A percentile compares a stretch with the other conserved stretches of the same genome.
These are phyloP conservation scores for Neotoma lepida DNA, from an alignment of 2,113 vertebrate species.

Conservation along the genomic window DNA sequence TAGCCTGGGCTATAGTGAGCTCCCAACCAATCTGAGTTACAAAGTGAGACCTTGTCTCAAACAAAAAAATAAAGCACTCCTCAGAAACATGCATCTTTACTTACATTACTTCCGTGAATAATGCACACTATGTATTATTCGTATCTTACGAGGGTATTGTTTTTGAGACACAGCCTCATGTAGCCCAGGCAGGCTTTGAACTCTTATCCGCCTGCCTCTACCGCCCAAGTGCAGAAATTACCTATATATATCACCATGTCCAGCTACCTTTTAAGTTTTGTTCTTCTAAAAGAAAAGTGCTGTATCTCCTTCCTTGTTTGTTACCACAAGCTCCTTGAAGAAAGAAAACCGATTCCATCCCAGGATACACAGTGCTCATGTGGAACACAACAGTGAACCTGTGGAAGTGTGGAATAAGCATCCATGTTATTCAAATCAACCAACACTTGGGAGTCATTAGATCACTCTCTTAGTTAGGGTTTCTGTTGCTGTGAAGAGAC, in stretches of 20 bases:
- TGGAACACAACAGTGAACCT: not conserved
- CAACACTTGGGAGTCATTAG: not conserved
- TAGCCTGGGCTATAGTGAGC: not conserved
- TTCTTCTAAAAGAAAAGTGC: conserved; percentile 1
- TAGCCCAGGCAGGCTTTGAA: not conserved
- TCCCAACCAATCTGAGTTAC: not conserved
- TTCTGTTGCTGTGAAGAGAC: no score
- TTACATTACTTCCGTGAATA: not conserved
- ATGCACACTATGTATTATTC: not conserved
- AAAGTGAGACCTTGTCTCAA: not conserved
- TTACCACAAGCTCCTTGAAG: not conserved
- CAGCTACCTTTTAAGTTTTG: not conserved
- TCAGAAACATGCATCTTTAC: not conserved
- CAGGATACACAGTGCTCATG: not conserved
- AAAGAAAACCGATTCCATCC: not conserved
- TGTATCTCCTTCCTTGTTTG: not conserved
- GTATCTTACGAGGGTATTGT: not conserved
- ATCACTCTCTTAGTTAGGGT: no score
- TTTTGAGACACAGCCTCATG: not conserved
- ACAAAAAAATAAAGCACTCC: not conserved
- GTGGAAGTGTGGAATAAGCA: not conserved
- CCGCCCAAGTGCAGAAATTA: not conserved
- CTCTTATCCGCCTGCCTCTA: not conserved
- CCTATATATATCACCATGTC: not conserved
- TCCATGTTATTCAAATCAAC: not conserved